phyloP scores from a whole-genome alignment of 1,140 invertebrate species.

The Penaeus japonicus region DNA sequence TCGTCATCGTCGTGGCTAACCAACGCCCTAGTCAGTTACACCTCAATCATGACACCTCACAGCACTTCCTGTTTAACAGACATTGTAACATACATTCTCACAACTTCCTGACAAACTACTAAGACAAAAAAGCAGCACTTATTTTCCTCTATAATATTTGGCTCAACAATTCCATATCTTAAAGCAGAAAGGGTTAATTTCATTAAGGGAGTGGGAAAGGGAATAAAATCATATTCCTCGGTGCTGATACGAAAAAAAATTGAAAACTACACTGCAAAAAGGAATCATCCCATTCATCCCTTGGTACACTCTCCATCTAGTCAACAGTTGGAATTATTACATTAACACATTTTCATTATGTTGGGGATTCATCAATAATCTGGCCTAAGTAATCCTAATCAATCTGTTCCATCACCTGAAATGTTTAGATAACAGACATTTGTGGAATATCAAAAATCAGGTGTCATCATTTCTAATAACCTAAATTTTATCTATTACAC shows the following conservation, averaged over 20 bases:
- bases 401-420: background rate
- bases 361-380: no score
- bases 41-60: conserved; percentile 29
- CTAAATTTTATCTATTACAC: no score
- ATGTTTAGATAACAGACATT: background rate
- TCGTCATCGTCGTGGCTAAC: background rate
- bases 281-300: background rate
- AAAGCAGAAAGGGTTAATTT: background rate
- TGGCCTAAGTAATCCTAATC: no score
- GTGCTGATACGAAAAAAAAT: background rate
- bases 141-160: conserved; percentile 42
- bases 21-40: conserved; percentile 32
- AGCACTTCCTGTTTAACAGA: background rate
- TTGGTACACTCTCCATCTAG: background rate
- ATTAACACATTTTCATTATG: no score
- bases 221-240: background rate
- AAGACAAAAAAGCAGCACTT: conserved; percentile 35
- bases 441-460: background rate
- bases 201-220: background rate
- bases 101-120: conserved; percentile 50
- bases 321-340: no score
- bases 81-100: conserved; percentile 42
- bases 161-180: conserved; percentile 28
- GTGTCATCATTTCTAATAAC: no score
- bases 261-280: conserved; percentile 26